These are phyloP conservation scores for Bergia sp. DNA, from an alignment of 92 coral and sea anemone species.

Conservation along the genomic window DNA sequence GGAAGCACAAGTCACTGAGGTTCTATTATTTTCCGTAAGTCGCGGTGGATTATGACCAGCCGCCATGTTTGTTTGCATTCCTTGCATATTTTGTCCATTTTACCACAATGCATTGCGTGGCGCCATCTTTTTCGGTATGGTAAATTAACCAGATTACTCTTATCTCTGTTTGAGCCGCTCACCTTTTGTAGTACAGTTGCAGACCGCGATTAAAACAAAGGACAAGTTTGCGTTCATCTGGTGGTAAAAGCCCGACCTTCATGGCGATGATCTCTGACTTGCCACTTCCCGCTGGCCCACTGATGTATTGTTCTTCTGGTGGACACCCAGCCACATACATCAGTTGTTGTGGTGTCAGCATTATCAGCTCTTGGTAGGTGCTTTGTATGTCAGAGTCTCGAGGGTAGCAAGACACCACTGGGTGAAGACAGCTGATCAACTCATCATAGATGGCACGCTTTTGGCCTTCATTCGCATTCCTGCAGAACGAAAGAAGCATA, in stretches of 20 bases:
- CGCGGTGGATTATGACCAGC: no score
- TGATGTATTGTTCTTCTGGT: slow-evolving; percentile 17
- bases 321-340: slow-evolving; percentile 15
- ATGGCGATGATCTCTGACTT: background rate
- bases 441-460: slow-evolving; percentile 6
- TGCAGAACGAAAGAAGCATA: background rate
- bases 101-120: no score
- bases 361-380: background rate
- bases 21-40: no score
- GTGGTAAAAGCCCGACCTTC: background rate
- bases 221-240: slow-evolving; percentile 11
- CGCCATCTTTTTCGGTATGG: no score
- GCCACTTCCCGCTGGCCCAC: slow-evolving; percentile 24
- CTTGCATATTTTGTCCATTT: no score
- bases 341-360: slow-evolving; percentile 26
- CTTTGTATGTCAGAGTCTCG: background rate
- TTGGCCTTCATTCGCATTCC: background rate
- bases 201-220: slow-evolving; percentile 17
- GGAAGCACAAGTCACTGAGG: no score
- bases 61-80: no score
- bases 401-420: slow-evolving; percentile 7
- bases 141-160: background rate
- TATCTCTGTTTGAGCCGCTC: background rate
- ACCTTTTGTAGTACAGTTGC: slow-evolving; percentile 13
- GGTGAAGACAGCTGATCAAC: background rate